Conservation (phyloP, 1,140 invertebrate genomes). For the Parapsyche elsis region DNA sequence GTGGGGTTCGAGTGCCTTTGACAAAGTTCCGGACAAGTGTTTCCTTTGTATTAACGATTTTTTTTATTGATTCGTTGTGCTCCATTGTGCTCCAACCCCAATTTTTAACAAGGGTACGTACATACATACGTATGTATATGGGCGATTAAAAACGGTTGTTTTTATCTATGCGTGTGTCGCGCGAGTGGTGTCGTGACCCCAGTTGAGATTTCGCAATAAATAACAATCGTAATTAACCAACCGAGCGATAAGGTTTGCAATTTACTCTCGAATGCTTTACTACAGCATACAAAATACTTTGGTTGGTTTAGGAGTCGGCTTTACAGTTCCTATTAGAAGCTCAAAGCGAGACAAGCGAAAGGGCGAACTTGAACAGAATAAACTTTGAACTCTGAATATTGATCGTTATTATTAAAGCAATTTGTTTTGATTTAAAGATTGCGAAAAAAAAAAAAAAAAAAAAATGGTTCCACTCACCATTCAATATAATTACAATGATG, state of each 20-base stretch:
- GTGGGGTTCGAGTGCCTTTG: constrained; percentile 38
- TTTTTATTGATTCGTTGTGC: constrained; percentile 49
- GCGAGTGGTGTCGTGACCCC: no score
- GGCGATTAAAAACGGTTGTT: constrained; percentile 10
- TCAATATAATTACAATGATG: no score
- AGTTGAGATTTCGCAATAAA: no score
- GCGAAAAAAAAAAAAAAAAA: no score
- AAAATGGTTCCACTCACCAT: no score
- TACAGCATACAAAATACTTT: no score
- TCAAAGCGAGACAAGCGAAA: neutral
- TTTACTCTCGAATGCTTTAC: no score
- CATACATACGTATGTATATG: no score
- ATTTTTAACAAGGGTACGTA: constrained; percentile 8
- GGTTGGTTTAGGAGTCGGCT: neutral
- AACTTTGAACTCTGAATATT: no score
- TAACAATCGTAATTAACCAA: neutral
- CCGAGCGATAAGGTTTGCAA: neutral
- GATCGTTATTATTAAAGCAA: no score
- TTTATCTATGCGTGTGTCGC: neutral
- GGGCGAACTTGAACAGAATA: neutral
- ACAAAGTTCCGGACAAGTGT: constrained; percentile 49
- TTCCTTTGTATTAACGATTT: constrained; percentile 54
- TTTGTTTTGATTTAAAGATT: no score
- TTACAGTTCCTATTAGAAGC: neutral
- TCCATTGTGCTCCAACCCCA: constrained; percentile 38